Evolutionary conservation across 2,888 invertebrate species (phyloP).

Genomic region (Drosophila engyochracea): DNA sequence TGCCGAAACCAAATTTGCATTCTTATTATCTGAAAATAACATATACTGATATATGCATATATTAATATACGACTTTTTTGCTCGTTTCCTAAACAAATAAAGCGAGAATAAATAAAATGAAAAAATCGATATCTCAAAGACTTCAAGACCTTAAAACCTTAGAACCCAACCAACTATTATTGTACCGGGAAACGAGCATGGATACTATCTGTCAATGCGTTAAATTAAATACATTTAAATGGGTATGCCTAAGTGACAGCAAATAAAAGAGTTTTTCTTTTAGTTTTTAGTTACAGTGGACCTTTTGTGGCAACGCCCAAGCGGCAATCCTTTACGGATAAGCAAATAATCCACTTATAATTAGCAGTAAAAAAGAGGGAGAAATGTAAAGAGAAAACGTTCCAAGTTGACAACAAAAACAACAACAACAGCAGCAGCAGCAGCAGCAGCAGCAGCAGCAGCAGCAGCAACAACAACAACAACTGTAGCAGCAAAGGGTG

Average conservation of each 20-base stretch:
- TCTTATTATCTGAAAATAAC: neutral
- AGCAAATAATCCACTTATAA: slow-evolving; percentile 80
- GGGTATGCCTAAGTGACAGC: neutral
- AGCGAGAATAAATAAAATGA: neutral
- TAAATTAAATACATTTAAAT: slow-evolving; percentile 4
- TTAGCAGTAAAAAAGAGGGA: slow-evolving; percentile 9
- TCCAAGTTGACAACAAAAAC: slow-evolving; percentile 1
- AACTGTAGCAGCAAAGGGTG: slow-evolving; percentile 25
- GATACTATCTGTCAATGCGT: neutral
- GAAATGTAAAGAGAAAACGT: neutral
- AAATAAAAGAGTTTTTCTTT: neutral
- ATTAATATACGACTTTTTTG: neutral
- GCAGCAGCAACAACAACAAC: neutral
- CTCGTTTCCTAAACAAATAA: neutral
- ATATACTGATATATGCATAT: neutral
- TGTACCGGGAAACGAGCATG: neutral
- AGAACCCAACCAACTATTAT: neutral
- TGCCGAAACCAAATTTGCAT: neutral
- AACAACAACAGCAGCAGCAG: neutral
- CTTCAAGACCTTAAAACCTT: neutral
- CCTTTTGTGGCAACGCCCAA: slow-evolving; percentile 7
- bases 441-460: neutral
- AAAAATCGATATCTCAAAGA: neutral
- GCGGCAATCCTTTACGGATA: slow-evolving; percentile 58
- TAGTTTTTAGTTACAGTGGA: slow-evolving; percentile 1